Evolutionary conservation across 1,140 invertebrate genomes (phyloP).

Genomic region (Lordiphosa collinella): DNA sequence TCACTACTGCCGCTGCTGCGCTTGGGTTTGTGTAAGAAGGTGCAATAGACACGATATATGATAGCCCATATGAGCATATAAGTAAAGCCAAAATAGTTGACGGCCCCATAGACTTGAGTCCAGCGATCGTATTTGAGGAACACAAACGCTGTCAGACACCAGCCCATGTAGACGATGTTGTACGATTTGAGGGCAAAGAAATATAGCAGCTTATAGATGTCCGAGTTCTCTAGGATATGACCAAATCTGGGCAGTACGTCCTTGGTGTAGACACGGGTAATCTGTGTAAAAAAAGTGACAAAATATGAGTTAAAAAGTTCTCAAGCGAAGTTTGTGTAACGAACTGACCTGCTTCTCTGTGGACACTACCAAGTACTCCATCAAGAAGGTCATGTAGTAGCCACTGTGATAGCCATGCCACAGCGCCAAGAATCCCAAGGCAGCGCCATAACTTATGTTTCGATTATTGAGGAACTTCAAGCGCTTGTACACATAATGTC

Average conservation of each 20-base stretch:
- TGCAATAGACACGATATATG: conserved; percentile 33
- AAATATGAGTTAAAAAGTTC: neutral
- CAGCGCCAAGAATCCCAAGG: conserved; percentile 91
- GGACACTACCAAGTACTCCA: conserved; percentile 94
- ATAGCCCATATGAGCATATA: conserved; percentile 83
- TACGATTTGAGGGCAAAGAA: conserved; percentile 87
- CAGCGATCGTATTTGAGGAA: conserved; percentile 86
- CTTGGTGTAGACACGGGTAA: conserved; percentile 49
- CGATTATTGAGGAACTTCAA: conserved; percentile 93
- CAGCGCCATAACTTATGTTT: conserved; percentile 89
- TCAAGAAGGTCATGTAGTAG: conserved; percentile 94
- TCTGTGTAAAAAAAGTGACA: conserved; percentile 47
- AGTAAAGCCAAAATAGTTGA: conserved; percentile 85
- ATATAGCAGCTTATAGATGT: conserved; percentile 79
- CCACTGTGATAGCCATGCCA: conserved; percentile 96
- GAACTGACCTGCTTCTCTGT: conserved; percentile 92
- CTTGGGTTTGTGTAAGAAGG: neutral
- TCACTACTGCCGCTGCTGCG: no score
- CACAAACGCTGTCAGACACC: conserved; percentile 89
- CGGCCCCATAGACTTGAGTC: conserved; percentile 82
- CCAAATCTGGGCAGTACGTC: conserved; percentile 53
- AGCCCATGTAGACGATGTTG: conserved; percentile 91
- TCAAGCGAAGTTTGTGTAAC: neutral
- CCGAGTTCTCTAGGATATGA: conserved; percentile 68
- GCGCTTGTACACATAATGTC: conserved; percentile 95